These are phyloP conservation scores for Heliconius hermathena DNA, from an alignment of 1,140 invertebrate species.

Conservation along the genomic window DNA sequence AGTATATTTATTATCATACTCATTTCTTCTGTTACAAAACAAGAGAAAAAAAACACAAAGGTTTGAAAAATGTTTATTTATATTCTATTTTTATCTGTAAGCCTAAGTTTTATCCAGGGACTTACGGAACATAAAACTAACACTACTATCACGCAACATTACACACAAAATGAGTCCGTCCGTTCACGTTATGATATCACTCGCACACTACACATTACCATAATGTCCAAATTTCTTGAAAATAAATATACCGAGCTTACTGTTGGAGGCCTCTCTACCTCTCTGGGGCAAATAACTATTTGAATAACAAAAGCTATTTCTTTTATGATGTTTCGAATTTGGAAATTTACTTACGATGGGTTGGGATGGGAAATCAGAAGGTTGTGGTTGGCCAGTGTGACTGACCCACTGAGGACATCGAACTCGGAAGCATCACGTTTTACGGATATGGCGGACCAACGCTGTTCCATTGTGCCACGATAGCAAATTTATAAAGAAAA, in stretches of 20 bases:
- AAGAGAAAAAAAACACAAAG: not conserved
- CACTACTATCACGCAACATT: not conserved
- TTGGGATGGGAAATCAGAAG: not conserved
- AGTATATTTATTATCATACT: too few relatives aligned
- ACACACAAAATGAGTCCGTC: conserved; percentile 3
- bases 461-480: too few relatives aligned
- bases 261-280: not conserved
- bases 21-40: too few relatives aligned
- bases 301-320: not conserved
- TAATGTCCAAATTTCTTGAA: conserved; percentile 9
- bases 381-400: not conserved
- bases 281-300: not conserved
- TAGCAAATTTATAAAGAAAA: too few relatives aligned
- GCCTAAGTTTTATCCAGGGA: not conserved
- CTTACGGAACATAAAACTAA: not conserved
- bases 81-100: not conserved
- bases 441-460: too few relatives aligned
- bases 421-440: too few relatives aligned
- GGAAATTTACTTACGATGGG: not conserved
- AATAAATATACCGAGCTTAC: not conserved
- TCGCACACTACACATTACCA: not conserved
- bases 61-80: not conserved
- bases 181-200: conserved; percentile 5
- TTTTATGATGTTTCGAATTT: not conserved
- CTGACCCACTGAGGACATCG: too few relatives aligned